A percentile compares a stretch with the other conserved stretches of the same genome.
These are phyloP conservation scores for Sorex araneus DNA, from an alignment of 2,113 vertebrate genomes.

Conservation along the genomic window DNA sequence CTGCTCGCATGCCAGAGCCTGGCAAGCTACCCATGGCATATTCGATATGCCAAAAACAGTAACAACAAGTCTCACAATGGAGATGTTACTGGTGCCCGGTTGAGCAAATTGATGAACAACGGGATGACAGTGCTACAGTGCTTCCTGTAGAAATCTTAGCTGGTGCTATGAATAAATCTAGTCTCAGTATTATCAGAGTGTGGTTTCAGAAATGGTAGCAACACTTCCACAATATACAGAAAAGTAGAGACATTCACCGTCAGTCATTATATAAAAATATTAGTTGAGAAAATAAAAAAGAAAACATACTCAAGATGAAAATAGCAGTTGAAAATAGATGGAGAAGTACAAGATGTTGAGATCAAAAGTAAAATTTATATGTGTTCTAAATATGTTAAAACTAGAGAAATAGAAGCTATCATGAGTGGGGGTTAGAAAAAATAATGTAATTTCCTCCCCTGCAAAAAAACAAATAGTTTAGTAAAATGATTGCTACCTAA, in stretches of 20 bases:
- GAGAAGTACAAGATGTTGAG: not conserved
- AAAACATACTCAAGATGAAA: conserved; percentile 39
- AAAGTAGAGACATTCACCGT: not conserved
- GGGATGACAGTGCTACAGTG: no score
- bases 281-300: not conserved
- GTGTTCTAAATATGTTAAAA: not conserved
- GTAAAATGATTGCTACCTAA: not conserved
- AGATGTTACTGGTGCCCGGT: no score
- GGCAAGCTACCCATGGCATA: no score
- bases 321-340: not conserved
- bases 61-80: no score
- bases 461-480: no score
- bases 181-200: not conserved
- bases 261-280: not conserved
- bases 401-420: conserved; percentile 30
- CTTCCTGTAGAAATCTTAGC: not conserved
- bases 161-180: not conserved
- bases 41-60: no score
- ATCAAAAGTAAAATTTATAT: conserved; percentile 1
- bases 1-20: no score
- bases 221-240: not conserved
- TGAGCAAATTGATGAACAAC: no score
- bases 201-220: not conserved
- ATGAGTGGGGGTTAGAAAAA: not conserved
- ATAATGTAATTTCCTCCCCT: not conserved